Conservation (phyloP, 2,888 invertebrate species). For the Xiphydria camelus region DNA sequence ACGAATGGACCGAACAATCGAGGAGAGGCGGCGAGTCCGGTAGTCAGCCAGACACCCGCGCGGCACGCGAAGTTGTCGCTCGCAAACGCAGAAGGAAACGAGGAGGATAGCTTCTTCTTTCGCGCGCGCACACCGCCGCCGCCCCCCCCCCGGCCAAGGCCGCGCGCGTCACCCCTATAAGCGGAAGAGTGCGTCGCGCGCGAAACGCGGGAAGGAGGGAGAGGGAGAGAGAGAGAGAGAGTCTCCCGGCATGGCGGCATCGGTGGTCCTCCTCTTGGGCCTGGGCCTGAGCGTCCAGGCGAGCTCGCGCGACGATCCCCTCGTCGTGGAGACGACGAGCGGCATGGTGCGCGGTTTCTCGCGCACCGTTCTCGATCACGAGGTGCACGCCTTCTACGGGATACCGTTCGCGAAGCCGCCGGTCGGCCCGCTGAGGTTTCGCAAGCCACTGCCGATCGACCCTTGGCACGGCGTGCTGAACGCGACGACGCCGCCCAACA, state of each 20-base stretch:
- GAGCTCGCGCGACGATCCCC: conserved; percentile 64
- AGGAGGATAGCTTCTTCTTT: too few relatives aligned
- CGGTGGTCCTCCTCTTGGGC: conserved; percentile 29
- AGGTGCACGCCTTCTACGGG: conserved; percentile 86
- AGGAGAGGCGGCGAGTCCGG: too few relatives aligned
- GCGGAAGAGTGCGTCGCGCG: neutral
- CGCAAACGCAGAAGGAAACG: too few relatives aligned
- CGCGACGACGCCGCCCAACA: conserved; percentile 80
- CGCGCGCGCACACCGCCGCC: too few relatives aligned
- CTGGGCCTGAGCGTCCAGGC: conserved; percentile 25
- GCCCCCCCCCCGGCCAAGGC: neutral
- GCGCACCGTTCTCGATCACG: conserved; percentile 78
- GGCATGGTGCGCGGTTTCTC: conserved; percentile 81
- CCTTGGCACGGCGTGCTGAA: conserved; percentile 86
- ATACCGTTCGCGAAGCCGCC: conserved; percentile 92
- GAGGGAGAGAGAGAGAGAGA: conserved; percentile 10
- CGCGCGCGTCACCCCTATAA: neutral
- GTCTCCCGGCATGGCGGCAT: conserved; percentile 23
- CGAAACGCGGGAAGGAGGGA: neutral
- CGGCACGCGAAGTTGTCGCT: too few relatives aligned
- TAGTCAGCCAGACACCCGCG: too few relatives aligned
- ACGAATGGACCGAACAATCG: too few relatives aligned
- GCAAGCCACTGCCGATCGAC: conserved; percentile 82
- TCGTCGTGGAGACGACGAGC: conserved; percentile 81
- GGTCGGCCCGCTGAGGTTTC: conserved; percentile 80